These are phyloP conservation scores for Acromyrmex charruanus DNA, from an alignment of 1,140 invertebrate species.

Conservation along the genomic window DNA sequence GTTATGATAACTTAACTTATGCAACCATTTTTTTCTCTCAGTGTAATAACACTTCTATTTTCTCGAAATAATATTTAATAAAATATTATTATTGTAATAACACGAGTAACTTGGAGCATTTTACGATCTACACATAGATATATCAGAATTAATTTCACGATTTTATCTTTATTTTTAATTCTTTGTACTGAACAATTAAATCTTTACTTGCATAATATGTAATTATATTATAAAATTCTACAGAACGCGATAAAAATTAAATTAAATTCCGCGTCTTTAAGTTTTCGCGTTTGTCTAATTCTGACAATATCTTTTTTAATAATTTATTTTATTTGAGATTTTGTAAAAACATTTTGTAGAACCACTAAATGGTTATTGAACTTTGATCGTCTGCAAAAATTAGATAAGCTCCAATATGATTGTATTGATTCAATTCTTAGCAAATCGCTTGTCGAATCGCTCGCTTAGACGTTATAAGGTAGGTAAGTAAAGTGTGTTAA, in stretches of 20 bases:
- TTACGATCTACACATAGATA: neutral
- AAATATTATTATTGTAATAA: neutral
- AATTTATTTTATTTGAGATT: neutral
- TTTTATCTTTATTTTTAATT: slow-evolving; percentile 18
- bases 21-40: too few relatives aligned
- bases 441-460: neutral
- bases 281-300: neutral
- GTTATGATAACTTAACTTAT: too few relatives aligned
- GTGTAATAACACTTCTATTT: slow-evolving; percentile 2
- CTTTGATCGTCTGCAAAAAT: slow-evolving; percentile 33
- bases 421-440: neutral
- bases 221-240: neutral
- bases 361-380: slow-evolving; percentile 23
- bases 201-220: neutral
- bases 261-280: neutral
- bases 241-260: neutral
- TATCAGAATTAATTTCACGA: neutral
- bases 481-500: neutral
- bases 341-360: neutral
- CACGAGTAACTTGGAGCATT: neutral
- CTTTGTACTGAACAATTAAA: neutral
- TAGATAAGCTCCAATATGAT: slow-evolving; percentile 8
- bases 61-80: slow-evolving; percentile 1
- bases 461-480: neutral
- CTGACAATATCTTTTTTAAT: neutral